Percentiles rank a stretch among this genome's conserved stretches.
These are phyloP conservation scores for Oreohelix idahoensis DNA, from an alignment of 1,140 invertebrate species.

Conservation along the genomic window DNA sequence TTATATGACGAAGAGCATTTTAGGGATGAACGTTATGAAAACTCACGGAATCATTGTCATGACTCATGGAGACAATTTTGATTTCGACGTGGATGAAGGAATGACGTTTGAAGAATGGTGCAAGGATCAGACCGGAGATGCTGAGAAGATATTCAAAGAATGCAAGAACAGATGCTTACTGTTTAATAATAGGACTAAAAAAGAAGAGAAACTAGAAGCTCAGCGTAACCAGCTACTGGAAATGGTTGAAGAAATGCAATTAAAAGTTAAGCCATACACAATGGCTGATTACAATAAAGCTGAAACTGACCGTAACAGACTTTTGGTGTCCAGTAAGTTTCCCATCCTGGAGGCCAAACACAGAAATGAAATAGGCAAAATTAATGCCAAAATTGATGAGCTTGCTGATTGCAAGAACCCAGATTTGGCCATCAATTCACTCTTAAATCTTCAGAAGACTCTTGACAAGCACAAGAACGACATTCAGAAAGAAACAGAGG, in stretches of 20 bases:
- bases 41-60: background rate
- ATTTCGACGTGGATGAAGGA: background rate
- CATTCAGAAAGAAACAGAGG: background rate
- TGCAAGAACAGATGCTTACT: background rate
- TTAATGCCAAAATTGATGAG: background rate
- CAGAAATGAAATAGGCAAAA: background rate
- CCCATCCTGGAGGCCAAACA: background rate
- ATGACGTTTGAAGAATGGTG: slow-evolving; percentile 7
- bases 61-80: background rate
- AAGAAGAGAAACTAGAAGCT: background rate
- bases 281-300: background rate
- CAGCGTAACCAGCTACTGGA: background rate
- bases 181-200: background rate
- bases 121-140: background rate
- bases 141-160: background rate
- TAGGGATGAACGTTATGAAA: background rate
- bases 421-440: background rate
- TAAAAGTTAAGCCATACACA: background rate
- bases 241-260: background rate
- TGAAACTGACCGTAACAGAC: background rate
- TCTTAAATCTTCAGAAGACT: background rate
- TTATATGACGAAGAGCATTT: background rate
- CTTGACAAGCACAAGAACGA: background rate
- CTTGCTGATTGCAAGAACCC: background rate
- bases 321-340: background rate